Evolutionary conservation across 35 echinoderm and acorn worm genomes (phyloP).

Genomic region (Amphiura filiformis): DNA sequence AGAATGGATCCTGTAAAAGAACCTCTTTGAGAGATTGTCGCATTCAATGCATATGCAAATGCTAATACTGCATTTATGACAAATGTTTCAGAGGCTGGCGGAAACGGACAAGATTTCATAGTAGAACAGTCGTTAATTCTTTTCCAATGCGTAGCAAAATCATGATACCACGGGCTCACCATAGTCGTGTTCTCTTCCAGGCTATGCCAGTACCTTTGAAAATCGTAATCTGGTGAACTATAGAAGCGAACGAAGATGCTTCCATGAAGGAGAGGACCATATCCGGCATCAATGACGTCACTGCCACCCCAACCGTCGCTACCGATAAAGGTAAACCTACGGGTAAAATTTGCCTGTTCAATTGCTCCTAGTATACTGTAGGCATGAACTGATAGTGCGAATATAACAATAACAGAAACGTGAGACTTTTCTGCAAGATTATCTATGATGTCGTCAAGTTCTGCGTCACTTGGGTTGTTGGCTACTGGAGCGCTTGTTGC

Average conservation of each 20-base stretch:
- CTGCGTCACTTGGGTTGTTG: neutral
- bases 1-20: neutral
- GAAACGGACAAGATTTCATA: neutral
- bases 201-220: slow-evolving; percentile 7
- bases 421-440: neutral
- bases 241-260: slow-evolving; percentile 19
- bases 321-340: neutral
- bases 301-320: neutral
- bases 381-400: neutral
- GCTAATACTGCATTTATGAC: slow-evolving; percentile 32
- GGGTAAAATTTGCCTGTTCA: neutral
- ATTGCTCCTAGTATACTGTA: neutral
- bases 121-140: neutral
- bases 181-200: neutral
- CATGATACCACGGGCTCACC: slow-evolving; percentile 20
- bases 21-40: neutral
- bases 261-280: neutral
- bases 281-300: neutral
- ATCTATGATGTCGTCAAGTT: neutral
- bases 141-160: neutral
- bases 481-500: neutral
- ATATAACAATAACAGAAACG: slow-evolving; percentile 25
- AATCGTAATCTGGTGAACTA: neutral
- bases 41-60: slow-evolving; percentile 40
- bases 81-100: slow-evolving; percentile 18